Base-by-base conservation (phyloP, 1,140 invertebrate genomes). In the Drosophila auraria region DNA sequence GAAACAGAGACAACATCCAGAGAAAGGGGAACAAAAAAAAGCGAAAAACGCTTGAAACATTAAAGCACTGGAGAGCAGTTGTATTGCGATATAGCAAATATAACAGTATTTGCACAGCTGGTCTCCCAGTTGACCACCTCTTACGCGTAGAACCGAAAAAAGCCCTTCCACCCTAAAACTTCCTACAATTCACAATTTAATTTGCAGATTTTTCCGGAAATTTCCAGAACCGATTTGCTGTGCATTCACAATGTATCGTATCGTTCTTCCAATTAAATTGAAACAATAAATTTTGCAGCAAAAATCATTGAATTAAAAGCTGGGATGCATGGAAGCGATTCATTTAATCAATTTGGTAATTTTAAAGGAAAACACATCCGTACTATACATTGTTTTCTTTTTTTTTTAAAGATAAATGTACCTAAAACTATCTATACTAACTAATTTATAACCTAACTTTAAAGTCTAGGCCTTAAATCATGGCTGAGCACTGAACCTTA, bases 301-400 rank as follows among this genome's bases (percentile, higher is more conserved):
- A 66, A 44, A 62, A 47, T 66, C 63, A 66, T 63, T 66, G 25
- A 62, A 27, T 65, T 44, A 65, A 44, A 33, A 40, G 14, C 33
- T 23, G 12, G 20, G 20, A 23, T 66, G 53, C 58, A 45, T 27
- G 58, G 42, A 2, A 66, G 63, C 20, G 56, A 57, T 57, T 40
- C 36, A 57, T 57, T 61, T 38, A 60, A 38, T 63, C 12, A 63
- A 42, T 9, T 12, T 11, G 9, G 14, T 12, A 23, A 23, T 15
- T 38, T 38, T 15, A 5, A 33, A 56, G 8, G 6, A 0, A 56
- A 38, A 56, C 15, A 38, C 53, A 56, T 38, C 17, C 33, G 53
- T 6, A 23, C 15, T 20, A 9, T 54, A 38, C 1, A 20, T 5
- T 14, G 11, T 33, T 17, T 14, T 17, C 27, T 30, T 30, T 30